Evolutionary conservation across 1,140 invertebrate genomes (phyloP).

Genomic region (Sarcophaga bullata): DNA sequence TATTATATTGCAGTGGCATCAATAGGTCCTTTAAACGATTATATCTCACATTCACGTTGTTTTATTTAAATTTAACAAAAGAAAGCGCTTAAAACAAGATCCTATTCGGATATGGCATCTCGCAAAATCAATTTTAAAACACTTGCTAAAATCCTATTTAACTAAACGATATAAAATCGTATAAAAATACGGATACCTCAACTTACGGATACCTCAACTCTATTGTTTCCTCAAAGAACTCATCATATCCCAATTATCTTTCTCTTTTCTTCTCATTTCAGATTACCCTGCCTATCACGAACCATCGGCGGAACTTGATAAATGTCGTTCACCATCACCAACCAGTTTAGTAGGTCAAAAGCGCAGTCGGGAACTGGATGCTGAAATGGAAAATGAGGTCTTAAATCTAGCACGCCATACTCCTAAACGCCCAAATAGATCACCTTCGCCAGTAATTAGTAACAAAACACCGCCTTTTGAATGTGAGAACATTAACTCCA

Average conservation of each 20-base stretch:
- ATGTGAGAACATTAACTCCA: neutral
- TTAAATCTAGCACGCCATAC: slow-evolving; percentile 56
- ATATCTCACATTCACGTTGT: too few species aligned
- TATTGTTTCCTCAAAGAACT: neutral
- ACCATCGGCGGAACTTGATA: slow-evolving; percentile 49
- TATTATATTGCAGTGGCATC: too few species aligned
- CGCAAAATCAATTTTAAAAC: too few species aligned
- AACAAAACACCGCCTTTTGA: neutral
- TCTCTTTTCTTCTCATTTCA: slow-evolving; percentile 47
- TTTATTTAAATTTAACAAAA: too few species aligned
- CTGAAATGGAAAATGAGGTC: slow-evolving; percentile 52
- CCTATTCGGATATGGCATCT: too few species aligned
- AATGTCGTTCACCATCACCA: slow-evolving; percentile 40
- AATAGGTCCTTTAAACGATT: too few species aligned
- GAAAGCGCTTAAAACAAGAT: too few species aligned
- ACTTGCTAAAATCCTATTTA: too few species aligned
- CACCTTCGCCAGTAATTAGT: slow-evolving; percentile 14
- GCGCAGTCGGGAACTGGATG: slow-evolving; percentile 50
- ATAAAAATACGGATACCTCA: too few species aligned
- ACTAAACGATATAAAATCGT: too few species aligned
- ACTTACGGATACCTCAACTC: neutral
- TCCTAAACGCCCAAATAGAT: slow-evolving; percentile 49
- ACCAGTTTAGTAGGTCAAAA: slow-evolving; percentile 58
- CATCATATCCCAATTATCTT: neutral
- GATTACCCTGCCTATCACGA: slow-evolving; percentile 55